Base-by-base conservation (phyloP, 2,888 invertebrate genomes). In the Nemapogon koenigi region DNA sequence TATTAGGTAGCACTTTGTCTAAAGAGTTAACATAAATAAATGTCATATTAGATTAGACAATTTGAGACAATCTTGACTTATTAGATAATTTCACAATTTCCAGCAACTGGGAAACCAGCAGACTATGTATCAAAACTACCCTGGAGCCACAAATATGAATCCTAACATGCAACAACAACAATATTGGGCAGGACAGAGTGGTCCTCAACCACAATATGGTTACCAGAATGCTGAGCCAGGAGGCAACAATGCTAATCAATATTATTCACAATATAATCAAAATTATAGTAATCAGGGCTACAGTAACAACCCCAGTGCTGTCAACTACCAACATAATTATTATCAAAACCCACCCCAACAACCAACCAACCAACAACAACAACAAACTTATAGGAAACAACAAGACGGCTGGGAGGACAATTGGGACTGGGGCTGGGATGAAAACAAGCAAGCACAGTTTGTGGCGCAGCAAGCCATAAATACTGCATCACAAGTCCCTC, bases 391-490 rank as follows among this genome's bases (percentile, higher is more conserved):
- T 44, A 56, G 47, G 27, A 55, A 63, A 43, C 48, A 53, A 14
- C 50, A 55, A 37, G 75, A 68, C 50, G 61, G 50, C 39, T 78
- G 69, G 75, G 73, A 71, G 43, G 75, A 71, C 30, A 71, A 71
- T 35, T 83, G 83, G 83, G 81, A 81, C 50, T 84, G 84, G 84
- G 81, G 81, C 2, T 84, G 84, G 84, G 84, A 83, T 10, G 84
- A 85, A 42, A 57, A 67, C 6, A 75, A 75, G 44, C 69, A 71
- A 49, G 59, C 54, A 16, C 66, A 64, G 17, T 49, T 55, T 28
- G 39, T 40, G 57, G 30, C 47, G 43, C 36, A 46, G 2, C 54
- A 49, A n/a, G 43, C 44, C 29, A 54, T 44, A 43, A 33, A 40
- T 15, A 27, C 39, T 11, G 26, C 43, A n/a, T 55, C 49, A 39